Evolutionary conservation across 2,888 invertebrate genomes (phyloP), one percentile per base, ranked within the genome.

Genomic region (Terebella lapidaria): DNA sequence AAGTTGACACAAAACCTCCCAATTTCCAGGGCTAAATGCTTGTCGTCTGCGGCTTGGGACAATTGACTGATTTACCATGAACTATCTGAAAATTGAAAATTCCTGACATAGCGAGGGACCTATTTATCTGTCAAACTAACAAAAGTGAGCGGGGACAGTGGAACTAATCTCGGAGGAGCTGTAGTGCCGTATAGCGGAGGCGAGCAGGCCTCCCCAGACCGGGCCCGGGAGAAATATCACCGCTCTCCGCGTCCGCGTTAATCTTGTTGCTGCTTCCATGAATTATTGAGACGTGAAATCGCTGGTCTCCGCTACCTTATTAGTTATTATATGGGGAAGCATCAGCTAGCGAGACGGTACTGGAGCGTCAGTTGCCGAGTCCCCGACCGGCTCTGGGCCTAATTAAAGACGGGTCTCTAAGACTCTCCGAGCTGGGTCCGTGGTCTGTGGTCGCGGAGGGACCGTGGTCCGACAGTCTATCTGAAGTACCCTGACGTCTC

Each of bases 281-380:
- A 55, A 55, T 55, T 55, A 55, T 55, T 55, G 55, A 55, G 27
- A 35, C 55, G 30, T 55, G 55, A 35, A 35, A 55, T 55, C 35
- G 27, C 35, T 30, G 27, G 55, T 24, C 24, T 55, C 20, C 15
- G 28, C 25, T 20, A 27, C 25, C 53, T 53, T 26, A 53, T 53
- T 53, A 53, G 53, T 53, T 28, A 53, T 35, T 35, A n/a, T 35
- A 35, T 35, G 42, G 10, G n/a, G 10, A n/a, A 15, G n/a, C n/a
- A 35, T 35, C 42, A 35, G 42, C 42, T n/a, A 35, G 42, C n/a
- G 10, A 35, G 42, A 15, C 42, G n/a, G 42, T 35, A n/a, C n/a
- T n/a, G n/a, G n/a, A n/a, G n/a, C n/a, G n/a, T n/a, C n/a, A n/a
- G n/a, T n/a, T n/a, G n/a, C n/a, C n/a, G n/a, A n/a, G n/a, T n/a